A percentile compares a stretch with the other conserved stretches of the same genome.
phyloP scores from a whole-genome alignment of 1,140 invertebrate species.

The Condylostylus longicornis region DNA sequence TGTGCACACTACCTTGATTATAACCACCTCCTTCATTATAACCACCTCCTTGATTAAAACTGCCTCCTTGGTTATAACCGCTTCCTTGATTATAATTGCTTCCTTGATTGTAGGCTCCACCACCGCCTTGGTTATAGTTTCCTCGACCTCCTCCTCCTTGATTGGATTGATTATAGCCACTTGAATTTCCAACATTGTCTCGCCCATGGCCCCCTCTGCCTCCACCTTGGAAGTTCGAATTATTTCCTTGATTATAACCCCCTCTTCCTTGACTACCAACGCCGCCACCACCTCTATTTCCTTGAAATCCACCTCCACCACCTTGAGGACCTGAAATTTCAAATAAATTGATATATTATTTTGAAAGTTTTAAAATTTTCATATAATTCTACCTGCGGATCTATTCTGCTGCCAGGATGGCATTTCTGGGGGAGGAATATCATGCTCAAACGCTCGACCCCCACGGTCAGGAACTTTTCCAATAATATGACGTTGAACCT shows the following conservation, averaged over 20 bases:
- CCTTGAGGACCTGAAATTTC: conserved; percentile 15
- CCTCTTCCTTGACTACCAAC: conserved; percentile 6
- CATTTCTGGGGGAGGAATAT: conserved; percentile 89
- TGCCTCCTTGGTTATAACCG: conserved; percentile 11
- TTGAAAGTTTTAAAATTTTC: no score
- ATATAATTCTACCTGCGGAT: no score
- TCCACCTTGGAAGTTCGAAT: no score
- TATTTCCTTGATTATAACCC: no score
- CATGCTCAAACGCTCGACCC: conserved; percentile 72
- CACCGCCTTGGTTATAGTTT: conserved; percentile 6
- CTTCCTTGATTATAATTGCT: conserved; percentile 6
- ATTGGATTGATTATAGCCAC: neutral
- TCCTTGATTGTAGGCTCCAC: conserved; percentile 14
- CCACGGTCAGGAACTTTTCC: conserved; percentile 76
- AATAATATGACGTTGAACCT: conserved; percentile 76
- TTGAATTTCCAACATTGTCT: no score
- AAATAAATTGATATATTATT: no score
- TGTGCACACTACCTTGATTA: conserved; percentile 4
- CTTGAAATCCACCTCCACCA: conserved; percentile 6
- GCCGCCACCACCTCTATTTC: conserved; percentile 11
- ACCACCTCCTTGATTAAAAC: conserved; percentile 14
- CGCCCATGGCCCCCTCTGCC: conserved; percentile 13
- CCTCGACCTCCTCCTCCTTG: conserved; percentile 10
- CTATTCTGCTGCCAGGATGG: conserved; percentile 61
- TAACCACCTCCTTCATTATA: conserved; percentile 11